Evolutionary conservation across 23 tunicate genomes (phyloP), one percentile per base, ranked within the genome.

Genomic region (Trididemnum miniatum): DNA sequence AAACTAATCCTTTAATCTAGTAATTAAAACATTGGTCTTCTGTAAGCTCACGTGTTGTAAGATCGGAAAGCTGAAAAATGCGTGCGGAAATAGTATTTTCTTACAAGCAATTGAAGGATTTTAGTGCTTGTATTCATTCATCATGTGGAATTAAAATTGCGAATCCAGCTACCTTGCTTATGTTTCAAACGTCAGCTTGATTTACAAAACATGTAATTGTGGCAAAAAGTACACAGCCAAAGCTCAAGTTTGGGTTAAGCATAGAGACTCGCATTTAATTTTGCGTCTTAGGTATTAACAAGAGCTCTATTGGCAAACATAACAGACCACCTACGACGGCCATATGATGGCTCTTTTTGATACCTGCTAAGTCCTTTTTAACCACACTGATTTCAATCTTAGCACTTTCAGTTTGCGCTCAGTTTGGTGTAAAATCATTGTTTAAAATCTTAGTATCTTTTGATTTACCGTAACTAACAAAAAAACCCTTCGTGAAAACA

Each of bases 191-290:
- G 67, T 62, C 67, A 62, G 29, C 15, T 20, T 62, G 67, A 62
- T 62, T 62, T 62, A 62, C 67, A 12, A 20, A 62, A 62, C 67
- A 62, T 62, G 67, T 25, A 62, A 62, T 62, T 62, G 67, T 25
- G 67, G 67, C 29, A 25, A 62, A 44, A 44, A 9, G 9, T 44
- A 44, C 54, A 44, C 9, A 15, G n/a, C n/a, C n/a, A n/a, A n/a
- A n/a, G n/a, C n/a, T n/a, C n/a, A n/a, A n/a, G n/a, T n/a, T n/a
- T n/a, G n/a, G n/a, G n/a, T n/a, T n/a, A n/a, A n/a, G n/a, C n/a
- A n/a, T n/a, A n/a, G n/a, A n/a, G n/a, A n/a, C n/a, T n/a, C n/a
- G n/a, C n/a, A n/a, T n/a, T n/a, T n/a, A n/a, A n/a, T n/a, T n/a
- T n/a, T n/a, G n/a, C n/a, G n/a, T n/a, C n/a, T n/a, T n/a, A n/a